Evolutionary conservation across 2,113 vertebrate genomes (phyloP), one percentile per base, ranked within the genome.

Genomic region (Beaufortia kweichowensis): DNA sequence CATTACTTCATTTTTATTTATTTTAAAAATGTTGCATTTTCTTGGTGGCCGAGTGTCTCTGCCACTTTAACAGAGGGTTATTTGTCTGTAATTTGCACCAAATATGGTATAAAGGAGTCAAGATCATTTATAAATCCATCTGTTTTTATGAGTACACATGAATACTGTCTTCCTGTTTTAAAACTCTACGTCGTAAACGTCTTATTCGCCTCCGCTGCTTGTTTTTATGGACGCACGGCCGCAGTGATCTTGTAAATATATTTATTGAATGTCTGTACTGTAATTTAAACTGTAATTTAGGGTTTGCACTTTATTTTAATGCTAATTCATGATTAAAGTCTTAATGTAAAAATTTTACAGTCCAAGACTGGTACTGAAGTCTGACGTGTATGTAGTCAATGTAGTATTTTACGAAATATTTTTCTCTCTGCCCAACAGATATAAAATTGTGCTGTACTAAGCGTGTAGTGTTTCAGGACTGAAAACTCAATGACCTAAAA

Each of bases 301-400:
- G 69, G 78, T 85, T 87, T 81, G 71, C 79, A 84, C 82, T 82
- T 79, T 82, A 78, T 78, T 75, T 79, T 79, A 83, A 61, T 26
- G 69, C 35, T 31, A 64, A 48, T 75, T 78, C 79, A 77, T 43
- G 69, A 88, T 85, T 39, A 78, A 80, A 43, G 77, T 82, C 82
- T 73, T 74, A 78, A 53, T 19, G 72, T 64, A 84, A 78, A 76
- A 79, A 79, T 57, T 68, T 72, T 48, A 79, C 83, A 78, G 29
- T 15, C n/a, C 24, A 41, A 59, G 68, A 33, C 9, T 21, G 41
- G 53, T 41, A 41, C 61, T 57, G 8, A 50, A 73, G 67, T 75
- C 72, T 55, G n/a, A n/a, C n/a, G n/a, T n/a, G n/a, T n/a, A n/a
- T n/a, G n/a, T n/a, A n/a, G n/a, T n/a, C n/a, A n/a, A n/a, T n/a